Evolutionary conservation across 1,140 invertebrate genomes (phyloP).

Genomic region (Drosophila paulistorum): DNA sequence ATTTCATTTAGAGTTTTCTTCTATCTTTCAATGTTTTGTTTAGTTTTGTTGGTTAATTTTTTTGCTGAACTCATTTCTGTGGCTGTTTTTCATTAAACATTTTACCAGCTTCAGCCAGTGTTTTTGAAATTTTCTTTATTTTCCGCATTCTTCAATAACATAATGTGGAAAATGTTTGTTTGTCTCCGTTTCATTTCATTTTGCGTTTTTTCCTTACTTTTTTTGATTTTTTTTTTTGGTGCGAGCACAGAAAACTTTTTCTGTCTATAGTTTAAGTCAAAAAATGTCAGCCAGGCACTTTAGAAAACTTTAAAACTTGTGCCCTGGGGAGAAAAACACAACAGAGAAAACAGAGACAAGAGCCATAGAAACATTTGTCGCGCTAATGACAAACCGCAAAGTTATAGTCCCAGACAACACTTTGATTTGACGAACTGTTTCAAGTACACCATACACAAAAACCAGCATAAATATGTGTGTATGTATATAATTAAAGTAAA

Average conservation of each 20-base stretch:
- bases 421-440: constrained; percentile 21
- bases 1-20: background rate
- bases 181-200: background rate
- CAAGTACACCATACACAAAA: background rate
- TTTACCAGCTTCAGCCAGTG: background rate
- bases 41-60: background rate
- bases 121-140: background rate
- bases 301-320: constrained; percentile 27
- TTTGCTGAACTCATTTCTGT: background rate
- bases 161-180: background rate
- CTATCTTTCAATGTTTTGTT: background rate
- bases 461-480: background rate
- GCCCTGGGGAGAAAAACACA: background rate
- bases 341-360: constrained; percentile 1
- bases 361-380: constrained; percentile 28
- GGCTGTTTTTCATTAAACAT: constrained; percentile 7
- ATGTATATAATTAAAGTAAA: constrained; percentile 45
- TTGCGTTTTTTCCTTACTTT: too few species aligned
- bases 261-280: constrained; percentile 5
- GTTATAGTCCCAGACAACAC: constrained; percentile 25
- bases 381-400: constrained; percentile 41
- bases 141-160: background rate
- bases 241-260: background rate
- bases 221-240: too few species aligned
- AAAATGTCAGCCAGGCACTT: constrained; percentile 39